Evolutionary conservation across 2,113 vertebrate genomes (phyloP), one percentile per base, ranked within the genome.

Genomic region (Thinocorus orbignyianus): DNA sequence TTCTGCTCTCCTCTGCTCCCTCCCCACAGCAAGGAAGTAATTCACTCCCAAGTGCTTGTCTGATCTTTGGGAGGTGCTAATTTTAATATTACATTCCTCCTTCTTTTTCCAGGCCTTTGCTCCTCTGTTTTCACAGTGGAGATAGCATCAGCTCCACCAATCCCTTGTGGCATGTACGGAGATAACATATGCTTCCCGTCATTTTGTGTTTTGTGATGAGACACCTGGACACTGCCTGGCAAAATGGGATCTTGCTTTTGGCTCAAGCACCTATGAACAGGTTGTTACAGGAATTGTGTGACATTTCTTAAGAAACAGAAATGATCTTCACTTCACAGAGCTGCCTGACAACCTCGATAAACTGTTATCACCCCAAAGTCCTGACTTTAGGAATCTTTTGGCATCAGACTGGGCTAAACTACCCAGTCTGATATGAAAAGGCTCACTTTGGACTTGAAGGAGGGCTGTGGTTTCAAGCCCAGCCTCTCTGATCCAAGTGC

Each of bases 111-210:
- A 90, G 76, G 52, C 55, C 30, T 90, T 66, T 64, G 46, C 82
- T 51, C 26, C 55, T 88, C 79, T 81, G 1, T 84, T 91, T 64
- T 85, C 62, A 22, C 1, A 3, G 48, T 2, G 10, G 58, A 77
- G 81, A 87, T 24, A 31, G 17, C 57, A 88, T 30, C 70, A 54
- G 44, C 58, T 65, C 35, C 64, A 57, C 42, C 1, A 2, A 58
- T n/a, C 39, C 73, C 52, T 39, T 6, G n/a, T 28, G 72, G 86
- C 57, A 72, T 0, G 0, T 4, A 24, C 0, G 0, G 48, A 81
- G 79, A 42, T 3, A 41, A 37, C 65, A 31, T 0, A 3, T 17
- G 44, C 17, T 69, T 68, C 65, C 35, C 1, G 0, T 25, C 31
- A 28, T 62, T 44, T 6, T 37, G 41, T 17, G 11, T n/a, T 74